A percentile compares a stretch with the other conserved stretches of the same genome.
Evolutionary conservation across 2,888 invertebrate species (phyloP).

Genomic region (Epinotia ramella): DNA sequence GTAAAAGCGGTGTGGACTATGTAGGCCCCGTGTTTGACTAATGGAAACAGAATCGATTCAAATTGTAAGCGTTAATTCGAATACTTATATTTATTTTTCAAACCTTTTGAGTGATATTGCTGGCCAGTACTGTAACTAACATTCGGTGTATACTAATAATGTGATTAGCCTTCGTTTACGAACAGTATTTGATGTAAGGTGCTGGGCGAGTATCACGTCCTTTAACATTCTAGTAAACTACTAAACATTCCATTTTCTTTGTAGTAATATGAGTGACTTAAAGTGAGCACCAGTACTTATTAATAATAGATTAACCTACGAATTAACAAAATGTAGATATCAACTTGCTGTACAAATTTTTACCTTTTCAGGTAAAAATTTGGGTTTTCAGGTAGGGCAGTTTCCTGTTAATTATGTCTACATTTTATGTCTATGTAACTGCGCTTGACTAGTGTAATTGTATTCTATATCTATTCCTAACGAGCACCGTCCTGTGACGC

Average conservation of each 20-base stretch:
- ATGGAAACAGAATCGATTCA: neutral
- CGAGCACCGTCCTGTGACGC: slow-evolving; percentile 31
- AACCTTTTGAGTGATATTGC: neutral
- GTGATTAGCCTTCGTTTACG: slow-evolving; percentile 35
- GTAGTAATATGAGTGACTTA: slow-evolving; percentile 79
- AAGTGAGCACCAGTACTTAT: slow-evolving; percentile 83
- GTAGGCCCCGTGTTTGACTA: neutral
- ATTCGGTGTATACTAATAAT: slow-evolving; percentile 52
- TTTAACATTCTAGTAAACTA: slow-evolving; percentile 58
- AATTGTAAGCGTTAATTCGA: too few species aligned
- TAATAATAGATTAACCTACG: slow-evolving; percentile 51
- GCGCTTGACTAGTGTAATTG: slow-evolving; percentile 57
- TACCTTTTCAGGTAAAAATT: too few species aligned
- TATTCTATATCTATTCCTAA: slow-evolving; percentile 50
- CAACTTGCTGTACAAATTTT: slow-evolving; percentile 60
- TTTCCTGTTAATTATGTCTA: slow-evolving; percentile 46
- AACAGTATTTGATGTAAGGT: slow-evolving; percentile 45
- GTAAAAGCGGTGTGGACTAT: neutral
- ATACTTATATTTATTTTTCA: too few species aligned
- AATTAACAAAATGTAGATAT: slow-evolving; percentile 43
- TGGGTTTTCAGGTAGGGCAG: too few species aligned
- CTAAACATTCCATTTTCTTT: slow-evolving; percentile 77
- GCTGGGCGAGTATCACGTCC: slow-evolving; percentile 1
- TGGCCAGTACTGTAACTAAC: slow-evolving; percentile 55
- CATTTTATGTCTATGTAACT: slow-evolving; percentile 43